Conservation (phyloP, 2,888 invertebrate species). For the Pasiphila rectangulata region DNA sequence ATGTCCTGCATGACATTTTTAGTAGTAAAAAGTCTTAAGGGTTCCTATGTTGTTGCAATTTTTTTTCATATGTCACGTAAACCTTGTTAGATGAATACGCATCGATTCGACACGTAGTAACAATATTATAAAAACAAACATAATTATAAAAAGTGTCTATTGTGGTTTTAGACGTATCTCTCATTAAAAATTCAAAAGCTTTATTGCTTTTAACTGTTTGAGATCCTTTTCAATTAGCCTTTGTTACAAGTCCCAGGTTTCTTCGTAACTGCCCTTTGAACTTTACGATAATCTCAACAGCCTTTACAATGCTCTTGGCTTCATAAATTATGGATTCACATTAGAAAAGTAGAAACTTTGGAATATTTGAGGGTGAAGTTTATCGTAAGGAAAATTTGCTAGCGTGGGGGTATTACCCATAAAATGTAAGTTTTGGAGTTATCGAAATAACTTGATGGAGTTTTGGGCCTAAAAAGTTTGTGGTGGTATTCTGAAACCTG, state of each 20-base stretch:
- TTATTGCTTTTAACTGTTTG: constrained; percentile 2
- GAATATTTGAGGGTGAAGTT: constrained; percentile 1
- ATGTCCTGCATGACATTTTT: too few species aligned
- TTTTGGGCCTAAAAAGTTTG: neutral
- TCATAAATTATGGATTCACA: constrained; percentile 6
- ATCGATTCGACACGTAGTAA: too few species aligned
- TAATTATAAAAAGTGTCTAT: too few species aligned
- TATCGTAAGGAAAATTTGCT: neutral
- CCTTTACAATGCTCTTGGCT: neutral
- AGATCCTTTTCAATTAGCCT: constrained; percentile 7
- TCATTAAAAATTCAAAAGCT: constrained; percentile 6
- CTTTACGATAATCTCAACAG: neutral
- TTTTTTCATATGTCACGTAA: too few species aligned
- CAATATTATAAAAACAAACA: too few species aligned
- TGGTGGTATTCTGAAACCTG: too few species aligned
- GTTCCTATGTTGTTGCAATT: too few species aligned
- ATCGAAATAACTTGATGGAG: too few species aligned
- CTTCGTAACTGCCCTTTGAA: constrained; percentile 3
- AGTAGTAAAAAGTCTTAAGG: too few species aligned
- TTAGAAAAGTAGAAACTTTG: neutral
- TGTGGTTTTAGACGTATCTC: too few species aligned
- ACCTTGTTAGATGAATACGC: too few species aligned
- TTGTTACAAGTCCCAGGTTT: constrained; percentile 1
- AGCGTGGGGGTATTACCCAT: neutral
- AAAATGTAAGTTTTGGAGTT: neutral